phyloP scores from a whole-genome alignment of 2,113 vertebrate species.

The Macquaria ambigua region DNA sequence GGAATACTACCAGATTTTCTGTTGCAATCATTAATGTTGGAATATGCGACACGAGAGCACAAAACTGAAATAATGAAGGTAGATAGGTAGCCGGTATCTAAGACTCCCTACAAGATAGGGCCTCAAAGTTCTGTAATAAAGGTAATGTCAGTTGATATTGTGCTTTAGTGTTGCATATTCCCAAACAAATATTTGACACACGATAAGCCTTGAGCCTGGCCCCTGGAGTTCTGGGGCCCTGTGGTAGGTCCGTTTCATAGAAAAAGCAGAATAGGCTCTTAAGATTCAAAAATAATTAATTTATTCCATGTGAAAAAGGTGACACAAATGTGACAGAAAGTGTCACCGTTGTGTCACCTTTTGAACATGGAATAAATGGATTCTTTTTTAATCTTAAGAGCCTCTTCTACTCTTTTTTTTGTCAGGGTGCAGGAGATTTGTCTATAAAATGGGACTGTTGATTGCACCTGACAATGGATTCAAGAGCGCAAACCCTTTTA shows the following conservation, averaged over 20 bases:
- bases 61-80: not conserved
- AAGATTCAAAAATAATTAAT: not conserved
- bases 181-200: no score
- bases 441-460: not conserved
- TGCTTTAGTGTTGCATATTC: no score
- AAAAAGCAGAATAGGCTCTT: not conserved
- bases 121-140: no score
- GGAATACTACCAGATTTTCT: not conserved
- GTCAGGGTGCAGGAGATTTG: not conserved
- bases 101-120: no score
- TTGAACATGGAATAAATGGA: not conserved
- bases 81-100: no score
- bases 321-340: not conserved
- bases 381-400: not conserved
- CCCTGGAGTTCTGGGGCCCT: not conserved
- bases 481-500: not conserved
- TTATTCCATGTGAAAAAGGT: not conserved
- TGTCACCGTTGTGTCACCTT: not conserved
- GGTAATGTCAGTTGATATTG: no score
- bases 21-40: not conserved
- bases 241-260: not conserved
- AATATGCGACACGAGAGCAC: not conserved
- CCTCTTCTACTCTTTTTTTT: not conserved
- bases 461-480: not conserved
- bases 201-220: not conserved